phyloP scores from a whole-genome alignment of 2,888 invertebrate species.

The Drosophila hamatofila region DNA sequence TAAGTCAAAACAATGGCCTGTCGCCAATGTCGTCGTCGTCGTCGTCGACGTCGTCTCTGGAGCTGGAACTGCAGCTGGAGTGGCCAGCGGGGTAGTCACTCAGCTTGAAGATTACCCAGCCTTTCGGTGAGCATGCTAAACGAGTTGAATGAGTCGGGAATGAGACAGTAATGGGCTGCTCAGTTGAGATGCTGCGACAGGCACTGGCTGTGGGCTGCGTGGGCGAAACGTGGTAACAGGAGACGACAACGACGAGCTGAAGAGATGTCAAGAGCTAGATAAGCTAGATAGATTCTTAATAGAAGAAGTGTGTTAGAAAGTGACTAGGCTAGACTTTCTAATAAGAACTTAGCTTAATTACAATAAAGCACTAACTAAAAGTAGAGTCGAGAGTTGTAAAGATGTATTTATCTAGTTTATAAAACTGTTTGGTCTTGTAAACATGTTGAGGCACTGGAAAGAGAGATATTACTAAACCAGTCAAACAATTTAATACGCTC shows the following conservation, averaged over 20 bases:
- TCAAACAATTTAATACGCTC: background rate
- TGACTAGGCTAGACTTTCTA: slow-evolving; percentile 29
- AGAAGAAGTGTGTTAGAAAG: slow-evolving; percentile 42
- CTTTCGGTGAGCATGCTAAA: slow-evolving; percentile 68
- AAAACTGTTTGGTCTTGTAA: background rate
- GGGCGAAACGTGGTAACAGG: slow-evolving; percentile 69
- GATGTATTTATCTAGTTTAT: background rate
- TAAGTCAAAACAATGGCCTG: slow-evolving; percentile 81
- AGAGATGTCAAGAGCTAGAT: slow-evolving; percentile 36
- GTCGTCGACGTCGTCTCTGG: slow-evolving; percentile 18
- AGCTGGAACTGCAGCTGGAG: slow-evolving; percentile 15
- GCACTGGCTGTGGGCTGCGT: slow-evolving; percentile 42
- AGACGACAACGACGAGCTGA: slow-evolving; percentile 61
- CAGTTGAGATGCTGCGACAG: slow-evolving; percentile 75
- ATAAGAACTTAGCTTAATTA: background rate
- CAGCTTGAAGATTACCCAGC: slow-evolving; percentile 68
- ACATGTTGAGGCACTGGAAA: background rate
- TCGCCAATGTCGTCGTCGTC: slow-evolving; percentile 71
- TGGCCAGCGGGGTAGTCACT: slow-evolving; percentile 54
- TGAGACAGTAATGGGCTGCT: slow-evolving; percentile 83
- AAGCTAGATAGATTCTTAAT: slow-evolving; percentile 22
- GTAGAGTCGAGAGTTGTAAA: background rate
- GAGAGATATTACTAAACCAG: background rate
- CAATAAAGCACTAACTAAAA: background rate
- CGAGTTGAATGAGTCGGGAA: slow-evolving; percentile 82